These are phyloP conservation scores for Microctenopoma steveboyesi DNA, from an alignment of 2,797 vertebrate species.

Conservation along the genomic window DNA sequence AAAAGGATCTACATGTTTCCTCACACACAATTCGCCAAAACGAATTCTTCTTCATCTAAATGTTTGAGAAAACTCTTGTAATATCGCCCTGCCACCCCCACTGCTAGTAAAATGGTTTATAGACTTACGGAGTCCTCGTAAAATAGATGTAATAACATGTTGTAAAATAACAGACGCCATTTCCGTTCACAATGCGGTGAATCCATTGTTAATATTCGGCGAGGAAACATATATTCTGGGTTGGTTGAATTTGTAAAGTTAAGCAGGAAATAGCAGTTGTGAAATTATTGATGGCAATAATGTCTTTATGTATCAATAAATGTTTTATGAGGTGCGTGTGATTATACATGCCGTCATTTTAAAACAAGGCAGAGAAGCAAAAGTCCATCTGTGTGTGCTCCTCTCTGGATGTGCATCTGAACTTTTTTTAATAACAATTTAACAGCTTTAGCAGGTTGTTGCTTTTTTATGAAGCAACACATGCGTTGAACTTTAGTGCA, in stretches of 20 bases:
- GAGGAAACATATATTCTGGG: constrained; percentile 63
- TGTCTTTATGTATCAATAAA: constrained; percentile 99
- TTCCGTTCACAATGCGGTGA: constrained; percentile 72
- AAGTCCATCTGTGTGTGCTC: constrained; percentile 55
- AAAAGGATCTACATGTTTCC: constrained; percentile 28
- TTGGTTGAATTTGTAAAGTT: constrained; percentile 60
- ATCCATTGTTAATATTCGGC: constrained; percentile 73
- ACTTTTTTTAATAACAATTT: background rate
- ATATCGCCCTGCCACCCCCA: constrained; percentile 76
- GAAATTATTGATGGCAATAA: constrained; percentile 87
- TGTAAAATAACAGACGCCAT: constrained; percentile 82
- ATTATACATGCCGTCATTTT: constrained; percentile 94
- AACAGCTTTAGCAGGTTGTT: background rate
- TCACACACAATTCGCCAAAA: constrained; percentile 43
- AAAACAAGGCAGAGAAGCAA: constrained; percentile 37
- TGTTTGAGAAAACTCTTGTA: constrained; percentile 74
- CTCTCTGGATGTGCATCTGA: constrained; percentile 20
- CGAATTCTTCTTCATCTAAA: constrained; percentile 59
- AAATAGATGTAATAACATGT: constrained; percentile 86
- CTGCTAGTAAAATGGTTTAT: constrained; percentile 86
- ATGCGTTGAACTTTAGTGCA: constrained; percentile 7
- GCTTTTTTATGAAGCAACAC: background rate
- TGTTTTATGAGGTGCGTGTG: constrained; percentile 98
- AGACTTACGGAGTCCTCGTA: constrained; percentile 85
- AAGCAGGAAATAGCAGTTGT: constrained; percentile 66